phyloP scores from a whole-genome alignment of 2,797 vertebrate species.

The Ptychadena robeensis region DNA sequence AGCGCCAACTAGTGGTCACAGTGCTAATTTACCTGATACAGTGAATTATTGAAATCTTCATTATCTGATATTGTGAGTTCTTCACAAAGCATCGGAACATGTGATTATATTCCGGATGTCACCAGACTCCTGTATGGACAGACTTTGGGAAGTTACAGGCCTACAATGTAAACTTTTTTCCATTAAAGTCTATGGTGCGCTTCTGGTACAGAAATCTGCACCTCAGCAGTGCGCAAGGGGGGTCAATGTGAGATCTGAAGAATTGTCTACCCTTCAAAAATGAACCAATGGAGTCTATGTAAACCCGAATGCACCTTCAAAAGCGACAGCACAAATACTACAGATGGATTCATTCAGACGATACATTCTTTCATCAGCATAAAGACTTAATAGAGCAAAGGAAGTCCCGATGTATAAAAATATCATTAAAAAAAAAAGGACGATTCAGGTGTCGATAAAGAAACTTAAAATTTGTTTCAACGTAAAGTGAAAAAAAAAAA shows the following conservation, averaged over 20 bases:
- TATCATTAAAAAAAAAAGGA: conserved; percentile 90
- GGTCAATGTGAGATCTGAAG: neutral
- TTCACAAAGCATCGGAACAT: no score
- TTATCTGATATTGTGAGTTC: no score
- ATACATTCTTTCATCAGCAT: conserved; percentile 74
- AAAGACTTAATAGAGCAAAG: conserved; percentile 31
- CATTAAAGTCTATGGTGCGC: no score
- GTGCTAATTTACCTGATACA: no score
- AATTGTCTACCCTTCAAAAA: neutral
- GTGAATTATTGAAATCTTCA: no score
- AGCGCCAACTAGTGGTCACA: no score
- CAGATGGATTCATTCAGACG: conserved; percentile 75
- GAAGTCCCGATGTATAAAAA: conserved; percentile 74
- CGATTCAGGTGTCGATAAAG: conserved; percentile 87
- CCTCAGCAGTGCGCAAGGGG: no score
- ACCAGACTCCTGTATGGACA: no score
- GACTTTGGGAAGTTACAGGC: no score
- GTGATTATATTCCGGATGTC: no score
- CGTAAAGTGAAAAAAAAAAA: conserved; percentile 80
- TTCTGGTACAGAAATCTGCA: no score
- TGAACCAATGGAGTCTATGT: neutral
- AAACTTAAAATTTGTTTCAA: conserved; percentile 88
- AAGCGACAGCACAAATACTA: conserved; percentile 96
- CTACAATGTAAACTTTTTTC: no score
- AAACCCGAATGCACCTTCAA: conserved; percentile 86